Conservation (phyloP, 1,140 invertebrate genomes). For the Tenebrio molitor region DNA sequence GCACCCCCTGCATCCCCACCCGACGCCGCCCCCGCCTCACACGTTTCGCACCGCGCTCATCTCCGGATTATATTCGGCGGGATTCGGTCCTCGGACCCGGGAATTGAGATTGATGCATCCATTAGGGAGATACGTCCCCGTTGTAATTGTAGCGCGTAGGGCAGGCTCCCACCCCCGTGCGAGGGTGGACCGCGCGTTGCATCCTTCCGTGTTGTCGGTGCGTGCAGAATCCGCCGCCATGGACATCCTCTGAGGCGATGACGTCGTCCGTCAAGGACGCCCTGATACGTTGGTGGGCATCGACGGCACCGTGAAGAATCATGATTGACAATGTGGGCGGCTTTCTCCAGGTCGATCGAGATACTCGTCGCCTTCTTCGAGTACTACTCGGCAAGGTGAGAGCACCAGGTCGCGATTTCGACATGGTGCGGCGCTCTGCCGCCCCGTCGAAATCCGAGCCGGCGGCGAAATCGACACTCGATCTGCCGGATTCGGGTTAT, state of each 20-base stretch:
- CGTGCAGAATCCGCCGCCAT: no score
- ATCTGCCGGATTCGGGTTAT: no score
- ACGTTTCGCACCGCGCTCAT: no score
- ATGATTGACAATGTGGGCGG: constrained; percentile 78
- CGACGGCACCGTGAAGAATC: constrained; percentile 41
- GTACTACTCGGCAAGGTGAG: constrained; percentile 82
- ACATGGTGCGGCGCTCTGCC: no score
- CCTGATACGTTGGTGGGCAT: neutral
- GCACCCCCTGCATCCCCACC: no score
- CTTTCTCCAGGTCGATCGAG: constrained; percentile 81
- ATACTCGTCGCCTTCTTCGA: constrained; percentile 84
- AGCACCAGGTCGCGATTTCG: no score
- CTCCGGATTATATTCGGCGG: no score
- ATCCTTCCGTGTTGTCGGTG: no score
- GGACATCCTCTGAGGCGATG: neutral
- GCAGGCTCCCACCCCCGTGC: neutral
- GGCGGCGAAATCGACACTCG: no score
- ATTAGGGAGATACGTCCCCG: neutral
- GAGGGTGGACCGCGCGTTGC: no score
- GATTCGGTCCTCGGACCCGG: neutral
- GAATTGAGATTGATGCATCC: constrained; percentile 28
- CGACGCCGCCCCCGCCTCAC: no score
- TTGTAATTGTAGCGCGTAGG: neutral
- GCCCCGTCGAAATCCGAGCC: no score
- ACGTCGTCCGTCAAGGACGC: neutral